Evolutionary conservation across 2,797 vertebrate genomes (phyloP).

Genomic region (Eupleurogrammus muticus): DNA sequence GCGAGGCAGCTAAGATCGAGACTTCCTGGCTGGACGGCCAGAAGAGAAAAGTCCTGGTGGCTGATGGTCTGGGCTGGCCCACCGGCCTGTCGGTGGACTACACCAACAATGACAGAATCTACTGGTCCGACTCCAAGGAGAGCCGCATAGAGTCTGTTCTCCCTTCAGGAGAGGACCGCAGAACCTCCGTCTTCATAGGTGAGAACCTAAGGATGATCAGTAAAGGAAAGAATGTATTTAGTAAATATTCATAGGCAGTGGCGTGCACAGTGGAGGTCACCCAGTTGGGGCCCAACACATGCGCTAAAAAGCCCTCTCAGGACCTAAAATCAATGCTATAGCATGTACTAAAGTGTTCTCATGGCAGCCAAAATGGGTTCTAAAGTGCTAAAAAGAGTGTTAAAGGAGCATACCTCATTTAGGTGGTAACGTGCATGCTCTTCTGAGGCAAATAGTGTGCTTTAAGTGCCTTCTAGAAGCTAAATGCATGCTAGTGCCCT

Average conservation of each 20-base stretch:
- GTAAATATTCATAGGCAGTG: background rate
- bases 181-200: constrained; percentile 86
- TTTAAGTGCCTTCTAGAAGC: too few relatives aligned
- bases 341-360: too few relatives aligned
- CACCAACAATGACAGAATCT: constrained; percentile 89
- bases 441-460: too few relatives aligned
- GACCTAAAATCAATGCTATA: too few relatives aligned
- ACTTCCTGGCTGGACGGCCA: constrained; percentile 93
- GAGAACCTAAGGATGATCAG: constrained; percentile 15
- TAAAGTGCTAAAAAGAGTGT: too few relatives aligned
- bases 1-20: constrained; percentile 89
- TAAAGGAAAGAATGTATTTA: background rate
- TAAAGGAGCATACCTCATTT: too few relatives aligned
- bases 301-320: too few relatives aligned
- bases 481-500: too few relatives aligned
- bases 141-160: constrained; percentile 90
- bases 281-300: too few relatives aligned
- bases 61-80: constrained; percentile 89
- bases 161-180: constrained; percentile 88
- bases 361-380: too few relatives aligned
- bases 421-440: too few relatives aligned
- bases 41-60: constrained; percentile 85
- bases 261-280: too few relatives aligned
- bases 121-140: constrained; percentile 95
- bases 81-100: constrained; percentile 94